A percentile compares a stretch with the other conserved stretches of the same genome.
Conservation (phyloP, 2,797 vertebrate species). For the Malurus leucopterus region DNA sequence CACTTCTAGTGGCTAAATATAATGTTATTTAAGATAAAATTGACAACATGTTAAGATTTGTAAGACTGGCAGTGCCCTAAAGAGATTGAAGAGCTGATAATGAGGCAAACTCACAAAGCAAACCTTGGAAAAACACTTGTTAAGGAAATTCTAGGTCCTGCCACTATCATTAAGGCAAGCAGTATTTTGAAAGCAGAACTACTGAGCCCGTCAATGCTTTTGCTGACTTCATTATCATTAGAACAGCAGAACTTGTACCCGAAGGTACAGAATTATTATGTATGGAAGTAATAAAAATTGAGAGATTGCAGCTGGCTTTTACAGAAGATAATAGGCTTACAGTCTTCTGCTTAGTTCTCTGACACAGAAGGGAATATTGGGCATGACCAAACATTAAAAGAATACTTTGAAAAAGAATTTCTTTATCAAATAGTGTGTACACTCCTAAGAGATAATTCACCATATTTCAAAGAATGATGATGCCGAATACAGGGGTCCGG, state of each 20-base stretch:
- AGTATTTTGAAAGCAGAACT: not conserved
- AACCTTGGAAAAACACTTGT: not conserved
- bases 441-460: not conserved
- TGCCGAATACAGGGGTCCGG: not conserved
- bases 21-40: not conserved
- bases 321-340: not conserved
- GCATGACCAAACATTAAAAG: constrained; percentile 15
- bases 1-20: not conserved
- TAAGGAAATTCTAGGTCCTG: not conserved
- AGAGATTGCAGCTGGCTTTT: not conserved
- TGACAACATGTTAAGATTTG: not conserved
- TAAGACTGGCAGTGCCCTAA: not conserved
- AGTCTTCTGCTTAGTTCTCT: not conserved
- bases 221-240: not conserved
- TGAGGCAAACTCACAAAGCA: not conserved
- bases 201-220: not conserved
- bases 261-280: not conserved
- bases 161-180: not conserved
- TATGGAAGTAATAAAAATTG: not conserved
- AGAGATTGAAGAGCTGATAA: not conserved
- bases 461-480: not conserved
- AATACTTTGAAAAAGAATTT: not conserved
- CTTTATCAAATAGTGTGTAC: not conserved
- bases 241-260: not conserved
- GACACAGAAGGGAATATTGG: not conserved